phyloP scores from a whole-genome alignment of 2,113 vertebrate genomes.

The Callospermophilus lateralis region DNA sequence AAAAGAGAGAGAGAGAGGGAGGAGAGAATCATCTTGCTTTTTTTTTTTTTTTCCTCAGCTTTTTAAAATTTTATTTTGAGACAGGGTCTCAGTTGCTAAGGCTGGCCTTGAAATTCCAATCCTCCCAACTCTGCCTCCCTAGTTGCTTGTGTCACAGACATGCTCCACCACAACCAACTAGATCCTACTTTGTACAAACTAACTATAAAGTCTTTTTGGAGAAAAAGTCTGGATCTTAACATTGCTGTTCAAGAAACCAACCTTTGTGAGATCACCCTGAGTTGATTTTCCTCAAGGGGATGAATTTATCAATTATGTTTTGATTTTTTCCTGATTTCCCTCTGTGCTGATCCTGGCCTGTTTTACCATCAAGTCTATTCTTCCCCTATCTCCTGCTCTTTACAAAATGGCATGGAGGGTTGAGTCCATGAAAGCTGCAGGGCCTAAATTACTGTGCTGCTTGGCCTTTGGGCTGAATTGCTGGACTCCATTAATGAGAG shows the following conservation, averaged over 20 bases:
- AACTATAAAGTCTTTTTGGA: neutral
- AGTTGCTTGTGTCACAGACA: no score
- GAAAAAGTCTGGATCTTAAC: neutral
- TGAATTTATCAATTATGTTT: neutral
- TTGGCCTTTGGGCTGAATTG: neutral
- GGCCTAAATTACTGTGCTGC: neutral
- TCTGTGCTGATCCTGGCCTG: neutral
- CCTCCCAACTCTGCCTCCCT: no score
- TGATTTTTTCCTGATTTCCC: neutral
- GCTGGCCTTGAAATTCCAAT: no score
- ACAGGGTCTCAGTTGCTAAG: no score
- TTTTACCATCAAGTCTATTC: neutral
- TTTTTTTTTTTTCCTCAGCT: no score
- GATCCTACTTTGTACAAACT: conserved; percentile 18
- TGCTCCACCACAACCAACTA: neutral
- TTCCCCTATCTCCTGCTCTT: neutral
- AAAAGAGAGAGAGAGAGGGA: no score
- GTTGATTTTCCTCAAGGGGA: neutral
- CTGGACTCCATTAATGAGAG: neutral
- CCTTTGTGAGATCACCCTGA: neutral
- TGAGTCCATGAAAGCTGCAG: neutral
- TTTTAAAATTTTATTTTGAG: no score
- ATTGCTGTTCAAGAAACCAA: neutral
- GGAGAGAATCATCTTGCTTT: no score
- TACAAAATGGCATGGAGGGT: neutral